Evolutionary conservation across 1,140 invertebrate species (phyloP), one percentile per base, ranked within the genome.

Genomic region (Drosophila bocki): DNA sequence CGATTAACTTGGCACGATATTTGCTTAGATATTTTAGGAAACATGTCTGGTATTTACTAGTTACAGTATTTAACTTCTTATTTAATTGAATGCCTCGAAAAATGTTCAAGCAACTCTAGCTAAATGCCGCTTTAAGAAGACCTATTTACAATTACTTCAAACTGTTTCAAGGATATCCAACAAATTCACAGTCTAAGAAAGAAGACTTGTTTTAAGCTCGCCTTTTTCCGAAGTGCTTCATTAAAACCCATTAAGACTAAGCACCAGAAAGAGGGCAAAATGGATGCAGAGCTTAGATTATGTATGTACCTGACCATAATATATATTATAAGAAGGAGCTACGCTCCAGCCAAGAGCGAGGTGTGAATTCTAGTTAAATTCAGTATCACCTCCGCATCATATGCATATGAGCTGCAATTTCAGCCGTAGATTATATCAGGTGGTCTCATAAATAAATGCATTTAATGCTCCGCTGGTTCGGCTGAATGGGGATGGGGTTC

Each of bases 361-460:
- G 83, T 88, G 83, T 88, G 80, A 87, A 88, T 88, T 87, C 84
- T 88, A 68, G 80, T 65, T 88, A 88, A 87, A 84, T 71, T 80
- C 80, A 78, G 87, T 88, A 87, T 87, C 83, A 78, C 45, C 75
- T 75, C 45, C 58, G 41, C 77, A 75, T 62, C 80, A 70, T 83
- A 83, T 83, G 81, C 81, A 83, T 83, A 83, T 83, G 81, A 80
- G 71, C 60, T 65, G 80, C 76, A 83, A 80, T 80, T 83, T 76
- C 41, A 65, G 70, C 35, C 64, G 50, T 59, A 80, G 81, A 83
- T 84, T 60, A 62, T 77, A 84, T 77, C 78, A 63, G 69, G 54
- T 72, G 82, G 58, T 65, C 84, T 87, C 83, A 87, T 90, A 87
- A 87, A 88, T 87, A 87, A 87, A 87, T 87, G 83, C 77, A 87